Percentiles rank a stretch among this genome's conserved stretches.
Conservation (phyloP, 53 echinoderm and acorn worm species). For the Actinopyga echinites region DNA sequence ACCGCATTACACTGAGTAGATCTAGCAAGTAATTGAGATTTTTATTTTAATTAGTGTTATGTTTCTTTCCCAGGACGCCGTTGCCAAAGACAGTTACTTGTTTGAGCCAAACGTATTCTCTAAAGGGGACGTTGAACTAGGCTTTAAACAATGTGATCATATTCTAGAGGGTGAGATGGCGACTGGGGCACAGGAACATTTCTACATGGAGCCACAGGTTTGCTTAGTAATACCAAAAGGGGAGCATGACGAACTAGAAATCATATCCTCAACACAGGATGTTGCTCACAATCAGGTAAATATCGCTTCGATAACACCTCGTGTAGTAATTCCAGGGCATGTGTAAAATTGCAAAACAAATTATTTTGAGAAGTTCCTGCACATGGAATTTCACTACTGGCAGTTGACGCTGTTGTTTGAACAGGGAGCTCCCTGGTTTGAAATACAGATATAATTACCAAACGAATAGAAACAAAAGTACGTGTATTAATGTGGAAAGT, state of each 20-base stretch:
- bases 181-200: conserved; percentile 71
- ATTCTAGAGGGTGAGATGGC: conserved; percentile 53
- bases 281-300: conserved; percentile 51
- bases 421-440: too few species aligned
- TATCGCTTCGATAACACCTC: conserved; percentile 47
- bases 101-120: background rate
- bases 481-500: too few species aligned
- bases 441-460: too few species aligned
- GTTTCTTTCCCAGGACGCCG: background rate
- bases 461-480: too few species aligned
- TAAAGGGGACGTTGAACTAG: conserved; percentile 42
- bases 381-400: too few species aligned
- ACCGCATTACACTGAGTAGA: too few species aligned
- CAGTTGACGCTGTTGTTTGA: too few species aligned
- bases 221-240: conserved; percentile 58
- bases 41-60: too few species aligned
- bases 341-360: too few species aligned
- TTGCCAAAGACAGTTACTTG: background rate
- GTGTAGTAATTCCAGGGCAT: too few species aligned
- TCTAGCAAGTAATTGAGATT: too few species aligned
- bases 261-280: conserved; percentile 63
- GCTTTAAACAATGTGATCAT: conserved; percentile 44
- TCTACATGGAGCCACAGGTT: conserved; percentile 70
- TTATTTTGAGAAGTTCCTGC: too few species aligned
- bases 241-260: conserved; percentile 62